Percentiles rank a stretch among this genome's conserved stretches.
These are phyloP conservation scores for Protaetia brevitarsis DNA, from an alignment of 1,140 invertebrate genomes.

Conservation along the genomic window DNA sequence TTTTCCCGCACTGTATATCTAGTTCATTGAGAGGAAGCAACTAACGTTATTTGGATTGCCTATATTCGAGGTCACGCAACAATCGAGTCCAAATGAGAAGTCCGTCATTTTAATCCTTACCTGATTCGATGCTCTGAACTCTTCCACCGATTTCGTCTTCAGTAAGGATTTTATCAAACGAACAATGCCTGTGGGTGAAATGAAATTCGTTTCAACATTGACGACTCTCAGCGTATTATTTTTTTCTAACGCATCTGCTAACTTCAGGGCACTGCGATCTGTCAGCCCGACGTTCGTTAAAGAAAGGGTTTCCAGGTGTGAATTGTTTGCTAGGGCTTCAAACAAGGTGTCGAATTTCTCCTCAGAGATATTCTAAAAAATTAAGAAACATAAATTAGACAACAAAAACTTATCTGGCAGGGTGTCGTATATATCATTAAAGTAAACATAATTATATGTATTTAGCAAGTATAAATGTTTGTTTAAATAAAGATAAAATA, in stretches of 20 bases:
- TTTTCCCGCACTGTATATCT: too few relatives aligned
- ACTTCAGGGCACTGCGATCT: conserved; percentile 78
- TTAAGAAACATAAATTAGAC: background rate
- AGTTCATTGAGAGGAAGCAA: too few relatives aligned
- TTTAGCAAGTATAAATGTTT: background rate
- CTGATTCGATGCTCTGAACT: conserved; percentile 95
- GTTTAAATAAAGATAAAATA: background rate
- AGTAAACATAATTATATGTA: too few relatives aligned
- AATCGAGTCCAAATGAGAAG: too few relatives aligned
- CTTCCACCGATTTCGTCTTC: conserved; percentile 81
- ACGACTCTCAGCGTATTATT: conserved; percentile 86
- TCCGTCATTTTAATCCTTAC: too few relatives aligned
- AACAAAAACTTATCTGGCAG: background rate
- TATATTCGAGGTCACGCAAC: too few relatives aligned
- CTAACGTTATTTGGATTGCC: too few relatives aligned
- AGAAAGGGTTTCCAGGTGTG: conserved; percentile 85
- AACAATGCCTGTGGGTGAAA: conserved; percentile 80
- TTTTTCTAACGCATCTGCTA: conserved; percentile 81
- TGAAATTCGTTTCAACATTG: conserved; percentile 96
- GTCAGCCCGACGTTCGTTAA: conserved; percentile 91
- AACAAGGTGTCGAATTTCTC: conserved; percentile 91
- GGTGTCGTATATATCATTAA: too few relatives aligned
- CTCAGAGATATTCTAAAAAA: conserved; percentile 88
- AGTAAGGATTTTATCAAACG: conserved; percentile 82
- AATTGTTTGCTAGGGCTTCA: conserved; percentile 84